Percentiles rank a stretch among this genome's conserved stretches.
Conservation (phyloP, 2,797 vertebrate genomes). For the Helarctos malayanus region DNA sequence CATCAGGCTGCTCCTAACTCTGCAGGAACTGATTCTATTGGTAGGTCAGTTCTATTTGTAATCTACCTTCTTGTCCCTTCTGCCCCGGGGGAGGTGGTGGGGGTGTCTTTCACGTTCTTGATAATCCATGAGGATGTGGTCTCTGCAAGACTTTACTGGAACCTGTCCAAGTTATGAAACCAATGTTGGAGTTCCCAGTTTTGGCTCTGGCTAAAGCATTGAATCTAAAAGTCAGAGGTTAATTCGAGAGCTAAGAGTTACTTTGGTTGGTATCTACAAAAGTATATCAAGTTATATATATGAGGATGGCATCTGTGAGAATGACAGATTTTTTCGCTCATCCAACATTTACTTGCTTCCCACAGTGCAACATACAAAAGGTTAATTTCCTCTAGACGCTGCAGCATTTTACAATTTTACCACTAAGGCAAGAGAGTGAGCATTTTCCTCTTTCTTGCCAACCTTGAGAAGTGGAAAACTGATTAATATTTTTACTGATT, state of each 20-base stretch:
- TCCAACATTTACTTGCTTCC: slow-evolving; percentile 26
- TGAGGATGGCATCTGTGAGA: background rate
- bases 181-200: background rate
- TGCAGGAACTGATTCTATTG: background rate
- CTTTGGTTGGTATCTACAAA: slow-evolving; percentile 13
- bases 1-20: background rate
- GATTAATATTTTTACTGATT: background rate
- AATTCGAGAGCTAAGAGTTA: background rate
- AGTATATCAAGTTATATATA: background rate
- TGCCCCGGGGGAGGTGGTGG: background rate
- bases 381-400: background rate
- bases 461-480: background rate
- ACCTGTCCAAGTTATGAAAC: background rate
- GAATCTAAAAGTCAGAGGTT: background rate
- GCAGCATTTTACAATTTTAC: background rate
- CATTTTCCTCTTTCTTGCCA: background rate
- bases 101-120: background rate
- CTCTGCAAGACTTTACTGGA: background rate
- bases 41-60: background rate
- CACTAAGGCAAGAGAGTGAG: background rate
- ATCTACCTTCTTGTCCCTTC: background rate
- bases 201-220: background rate
- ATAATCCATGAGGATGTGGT: background rate
- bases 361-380: background rate
- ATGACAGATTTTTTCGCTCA: background rate